Evolutionary conservation across 1,140 invertebrate genomes (phyloP), one percentile per base, ranked within the genome.

Genomic region (Augochlora pura): DNA sequence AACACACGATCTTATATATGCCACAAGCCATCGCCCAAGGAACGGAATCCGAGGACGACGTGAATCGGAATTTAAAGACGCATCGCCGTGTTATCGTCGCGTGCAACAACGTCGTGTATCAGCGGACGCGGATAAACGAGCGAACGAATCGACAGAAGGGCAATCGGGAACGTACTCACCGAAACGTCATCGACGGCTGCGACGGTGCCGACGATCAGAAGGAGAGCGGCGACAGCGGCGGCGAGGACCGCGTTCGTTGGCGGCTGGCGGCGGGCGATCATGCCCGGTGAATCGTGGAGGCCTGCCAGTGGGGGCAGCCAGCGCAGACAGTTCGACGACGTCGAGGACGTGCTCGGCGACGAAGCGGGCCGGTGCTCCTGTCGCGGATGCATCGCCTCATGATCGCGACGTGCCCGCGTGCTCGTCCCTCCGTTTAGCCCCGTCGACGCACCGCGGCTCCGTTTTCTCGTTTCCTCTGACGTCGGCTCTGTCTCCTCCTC

Each of bases 361-460:
- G 81, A 63, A 74, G 63, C 65, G 67, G 69, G 65, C 76, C 81
- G 76, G 83, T 82, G 67, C 64, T 86, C 69, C 62, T 69, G 77
- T 87, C 78, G 85, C 63, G 85, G 75, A 86, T 67, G 81, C 85
- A 87, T 87, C 85, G 85, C 82, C 59, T 87, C 85, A 87, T 87
- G 85, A 86, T 87, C 85, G 81, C 85, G 69, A 83, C 81, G 73
- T 81, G 81, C 79, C 79, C 83, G 75, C 76, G 38, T 73, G 46
- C 59, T 86, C 62, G 64, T 82, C 68, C 54, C 70, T 77, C 23
- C 65, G 60, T 71, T 52, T 27, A 18, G 42, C 63, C 39, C 23
- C 39, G 80, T 67, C 75, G 57, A 57, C 60, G 54, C 65, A 64
- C 49, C 62, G 67, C 69, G 27, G 38, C 32, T 49, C 71, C 66